phyloP scores from a whole-genome alignment of 2,888 invertebrate genomes.

The Scelioninae gen. 1 region DNA sequence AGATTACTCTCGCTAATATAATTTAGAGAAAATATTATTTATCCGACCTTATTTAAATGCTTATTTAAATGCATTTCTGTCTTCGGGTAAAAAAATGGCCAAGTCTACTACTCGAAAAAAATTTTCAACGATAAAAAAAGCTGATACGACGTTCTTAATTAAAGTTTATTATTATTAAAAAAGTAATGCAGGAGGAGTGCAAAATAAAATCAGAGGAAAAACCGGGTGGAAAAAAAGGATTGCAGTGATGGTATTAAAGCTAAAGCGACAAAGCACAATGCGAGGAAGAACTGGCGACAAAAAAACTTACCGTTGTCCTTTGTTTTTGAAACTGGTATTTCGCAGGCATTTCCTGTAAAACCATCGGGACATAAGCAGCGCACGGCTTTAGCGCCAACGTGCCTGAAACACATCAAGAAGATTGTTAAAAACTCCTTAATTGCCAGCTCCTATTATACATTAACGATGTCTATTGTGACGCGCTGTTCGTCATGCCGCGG shows the following conservation, averaged over 20 bases:
- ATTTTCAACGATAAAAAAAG: neutral
- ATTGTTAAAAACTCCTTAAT: slow-evolving; percentile 57
- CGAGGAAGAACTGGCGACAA: slow-evolving; percentile 45
- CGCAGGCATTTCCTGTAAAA: slow-evolving; percentile 89
- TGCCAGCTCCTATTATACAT: slow-evolving; percentile 58
- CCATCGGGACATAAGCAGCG: slow-evolving; percentile 89
- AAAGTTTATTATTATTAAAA: slow-evolving; percentile 47
- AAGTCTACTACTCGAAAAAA: slow-evolving; percentile 16
- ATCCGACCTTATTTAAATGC: too few relatives aligned
- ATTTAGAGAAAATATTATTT: slow-evolving; percentile 55
- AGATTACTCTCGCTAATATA: slow-evolving; percentile 44
- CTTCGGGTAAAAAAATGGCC: slow-evolving; percentile 23
- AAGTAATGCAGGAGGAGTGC: neutral
- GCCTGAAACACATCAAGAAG: slow-evolving; percentile 85
- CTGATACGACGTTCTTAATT: slow-evolving; percentile 41
- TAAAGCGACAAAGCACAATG: slow-evolving; percentile 53
- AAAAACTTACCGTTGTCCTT: slow-evolving; percentile 74
- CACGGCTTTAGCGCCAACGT: slow-evolving; percentile 91
- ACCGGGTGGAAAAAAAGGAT: slow-evolving; percentile 18
- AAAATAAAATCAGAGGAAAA: slow-evolving; percentile 21
- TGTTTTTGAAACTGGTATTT: slow-evolving; percentile 86
- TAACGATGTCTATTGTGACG: slow-evolving; percentile 62
- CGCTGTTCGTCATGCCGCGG: slow-evolving; percentile 41
- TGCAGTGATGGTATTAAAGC: slow-evolving; percentile 48
- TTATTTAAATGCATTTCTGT: slow-evolving; percentile 37